Base-by-base conservation (phyloP, 30 jellyfish, hydroid and myxozoan species). In the Chironex yamaguchii region DNA sequence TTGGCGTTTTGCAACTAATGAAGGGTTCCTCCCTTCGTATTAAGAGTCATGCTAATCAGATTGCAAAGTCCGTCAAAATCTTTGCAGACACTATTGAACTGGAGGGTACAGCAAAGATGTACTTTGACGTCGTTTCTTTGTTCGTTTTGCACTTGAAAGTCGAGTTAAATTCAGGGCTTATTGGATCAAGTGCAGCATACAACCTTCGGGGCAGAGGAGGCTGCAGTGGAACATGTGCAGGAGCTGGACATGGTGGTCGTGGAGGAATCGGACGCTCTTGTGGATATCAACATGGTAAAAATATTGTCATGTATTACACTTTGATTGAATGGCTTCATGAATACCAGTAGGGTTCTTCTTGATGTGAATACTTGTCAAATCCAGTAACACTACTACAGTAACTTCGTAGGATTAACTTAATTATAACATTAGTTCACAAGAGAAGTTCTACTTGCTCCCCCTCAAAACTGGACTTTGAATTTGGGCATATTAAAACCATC, bases 231-330 rank as follows among this genome's bases (percentile, higher is more conserved):
- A 42, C 36, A 34, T 83, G 87, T 24, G 93, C 87, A 13, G 93
- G 93, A 0, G 93, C 93, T 17, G 93, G 93, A 12, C 93, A 83
- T 70, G 93, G 79, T 23, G 93, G 93, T 14, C 12, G 3, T 0
- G 93, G 93, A 22, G 93, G 93, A 11, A 76, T 67, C 22, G 93
- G 93, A 14, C 28, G 48, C 24, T 29, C 87, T 0, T 83, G 93
- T 69, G n/a, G n/a, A n/a, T n/a, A n/a, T n/a, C n/a, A n/a, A n/a
- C n/a, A n/a, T n/a, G n/a, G n/a, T n/a, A n/a, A n/a, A n/a, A n/a
- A n/a, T n/a, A n/a, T n/a, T n/a, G n/a, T n/a, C n/a, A n/a, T n/a
- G n/a, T n/a, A n/a, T n/a, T n/a, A n/a, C n/a, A n/a, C n/a, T n/a
- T n/a, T n/a, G n/a, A n/a, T n/a, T n/a, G n/a, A n/a, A n/a, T n/a